Percentiles rank a stretch among this genome's conserved stretches.
These are phyloP conservation scores for Gavialis gangeticus DNA, from an alignment of 2,113 vertebrate species.

Conservation along the genomic window DNA sequence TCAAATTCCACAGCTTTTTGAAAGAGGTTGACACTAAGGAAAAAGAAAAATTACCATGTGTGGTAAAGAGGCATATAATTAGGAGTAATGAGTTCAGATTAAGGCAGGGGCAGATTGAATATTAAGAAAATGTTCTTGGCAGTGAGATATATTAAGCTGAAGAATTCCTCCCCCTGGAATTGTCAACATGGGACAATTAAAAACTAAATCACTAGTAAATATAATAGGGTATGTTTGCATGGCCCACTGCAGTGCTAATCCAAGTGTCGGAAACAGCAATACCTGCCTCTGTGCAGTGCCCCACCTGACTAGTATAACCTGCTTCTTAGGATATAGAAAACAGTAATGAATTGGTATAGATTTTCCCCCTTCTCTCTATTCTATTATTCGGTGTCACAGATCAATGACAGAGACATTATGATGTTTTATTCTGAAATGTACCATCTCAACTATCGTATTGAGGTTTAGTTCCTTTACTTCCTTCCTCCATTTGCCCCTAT, in stretches of 20 bases:
- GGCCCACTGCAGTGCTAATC: no score
- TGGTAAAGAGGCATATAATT: neutral
- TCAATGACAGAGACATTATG: neutral
- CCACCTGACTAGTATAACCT: no score
- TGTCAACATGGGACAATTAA: neutral
- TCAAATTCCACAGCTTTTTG: neutral
- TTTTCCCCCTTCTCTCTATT: neutral
- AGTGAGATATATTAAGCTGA: neutral
- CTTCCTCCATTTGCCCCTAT: neutral
- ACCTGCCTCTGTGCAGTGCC: no score
- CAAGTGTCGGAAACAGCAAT: no score
- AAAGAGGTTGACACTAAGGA: neutral
- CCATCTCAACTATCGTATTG: no score
- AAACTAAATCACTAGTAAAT: neutral
- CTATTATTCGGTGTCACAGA: neutral
- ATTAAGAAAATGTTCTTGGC: neutral
- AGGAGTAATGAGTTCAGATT: neutral
- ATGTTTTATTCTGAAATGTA: neutral
- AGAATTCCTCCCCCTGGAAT: neutral
- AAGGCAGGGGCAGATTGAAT: neutral
- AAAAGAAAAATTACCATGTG: neutral
- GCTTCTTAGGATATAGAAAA: no score
- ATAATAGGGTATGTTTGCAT: no score
- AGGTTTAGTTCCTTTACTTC: neutral
- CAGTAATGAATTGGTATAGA: neutral